phyloP scores from a whole-genome alignment of 2,113 vertebrate species.

The Microtus oregoni region DNA sequence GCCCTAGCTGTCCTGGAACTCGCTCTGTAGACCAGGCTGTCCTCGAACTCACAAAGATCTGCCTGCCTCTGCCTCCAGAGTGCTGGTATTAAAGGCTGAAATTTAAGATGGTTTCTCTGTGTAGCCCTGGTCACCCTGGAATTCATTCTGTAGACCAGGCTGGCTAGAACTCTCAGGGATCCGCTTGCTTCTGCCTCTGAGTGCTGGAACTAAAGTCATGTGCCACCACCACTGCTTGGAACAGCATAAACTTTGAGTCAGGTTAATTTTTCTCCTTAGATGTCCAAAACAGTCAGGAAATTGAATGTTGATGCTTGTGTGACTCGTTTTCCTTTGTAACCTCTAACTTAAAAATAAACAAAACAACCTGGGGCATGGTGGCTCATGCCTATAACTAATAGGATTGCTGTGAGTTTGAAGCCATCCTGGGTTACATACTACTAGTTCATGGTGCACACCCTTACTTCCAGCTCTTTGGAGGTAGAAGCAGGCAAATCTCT shows the following conservation, averaged over 20 bases:
- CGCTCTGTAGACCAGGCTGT: too few relatives aligned
- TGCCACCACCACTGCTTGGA: too few relatives aligned
- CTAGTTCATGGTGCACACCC: not conserved
- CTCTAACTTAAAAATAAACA: slow-evolving; percentile 1
- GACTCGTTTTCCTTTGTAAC: not conserved
- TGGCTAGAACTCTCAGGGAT: not conserved
- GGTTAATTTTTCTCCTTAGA: not conserved
- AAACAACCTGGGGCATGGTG: not conserved
- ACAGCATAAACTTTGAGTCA: slow-evolving; percentile 18
- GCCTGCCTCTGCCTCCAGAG: too few relatives aligned
- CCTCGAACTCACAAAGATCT: too few relatives aligned
- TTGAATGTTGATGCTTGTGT: not conserved
- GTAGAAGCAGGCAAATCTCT: not conserved
- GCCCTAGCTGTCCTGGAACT: too few relatives aligned
- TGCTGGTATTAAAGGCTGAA: too few relatives aligned
- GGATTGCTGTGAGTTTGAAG: not conserved
- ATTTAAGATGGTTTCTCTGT: not conserved
- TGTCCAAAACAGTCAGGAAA: not conserved
- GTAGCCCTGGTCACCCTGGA: not conserved
- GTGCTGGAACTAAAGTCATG: too few relatives aligned
- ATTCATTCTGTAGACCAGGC: not conserved
- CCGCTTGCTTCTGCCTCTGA: not conserved
- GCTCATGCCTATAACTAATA: not conserved
- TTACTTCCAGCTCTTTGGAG: not conserved
- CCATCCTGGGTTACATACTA: not conserved